phyloP scores from a whole-genome alignment of 2,797 vertebrate genomes.

The Pitangus sulphuratus region DNA sequence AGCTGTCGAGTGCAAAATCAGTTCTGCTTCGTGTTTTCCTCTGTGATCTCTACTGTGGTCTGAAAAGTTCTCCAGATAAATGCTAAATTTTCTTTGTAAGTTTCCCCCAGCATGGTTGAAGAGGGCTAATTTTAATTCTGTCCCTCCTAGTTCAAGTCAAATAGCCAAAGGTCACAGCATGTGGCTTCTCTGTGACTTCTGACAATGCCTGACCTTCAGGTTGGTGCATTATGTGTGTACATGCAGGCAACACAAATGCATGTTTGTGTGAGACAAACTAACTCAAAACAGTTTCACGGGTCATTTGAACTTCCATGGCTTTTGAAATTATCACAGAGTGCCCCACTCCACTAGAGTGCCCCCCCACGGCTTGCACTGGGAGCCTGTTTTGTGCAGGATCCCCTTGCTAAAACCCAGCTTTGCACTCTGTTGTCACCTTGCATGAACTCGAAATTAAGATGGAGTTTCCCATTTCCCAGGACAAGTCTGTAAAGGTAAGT shows the following conservation, averaged over 20 bases:
- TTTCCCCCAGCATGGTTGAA: accelerated
- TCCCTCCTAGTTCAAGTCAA: background rate
- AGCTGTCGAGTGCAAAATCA: background rate
- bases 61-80: background rate
- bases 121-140: background rate
- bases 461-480: background rate
- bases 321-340: background rate
- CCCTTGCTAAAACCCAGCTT: background rate
- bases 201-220: background rate
- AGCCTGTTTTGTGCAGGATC: background rate
- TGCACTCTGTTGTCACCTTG: background rate
- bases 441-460: background rate
- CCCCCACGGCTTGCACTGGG: background rate
- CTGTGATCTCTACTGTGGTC: background rate
- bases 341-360: background rate
- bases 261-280: background rate
- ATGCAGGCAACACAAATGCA: background rate
- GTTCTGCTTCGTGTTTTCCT: background rate
- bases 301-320: background rate
- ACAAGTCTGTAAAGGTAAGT: background rate
- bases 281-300: background rate
- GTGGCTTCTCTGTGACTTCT: background rate
- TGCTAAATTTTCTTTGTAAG: background rate
- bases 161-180: background rate
- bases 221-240: accelerated